Evolutionary conservation across 2,113 vertebrate genomes (phyloP).

Genomic region (Oreochromis niloticus): DNA sequence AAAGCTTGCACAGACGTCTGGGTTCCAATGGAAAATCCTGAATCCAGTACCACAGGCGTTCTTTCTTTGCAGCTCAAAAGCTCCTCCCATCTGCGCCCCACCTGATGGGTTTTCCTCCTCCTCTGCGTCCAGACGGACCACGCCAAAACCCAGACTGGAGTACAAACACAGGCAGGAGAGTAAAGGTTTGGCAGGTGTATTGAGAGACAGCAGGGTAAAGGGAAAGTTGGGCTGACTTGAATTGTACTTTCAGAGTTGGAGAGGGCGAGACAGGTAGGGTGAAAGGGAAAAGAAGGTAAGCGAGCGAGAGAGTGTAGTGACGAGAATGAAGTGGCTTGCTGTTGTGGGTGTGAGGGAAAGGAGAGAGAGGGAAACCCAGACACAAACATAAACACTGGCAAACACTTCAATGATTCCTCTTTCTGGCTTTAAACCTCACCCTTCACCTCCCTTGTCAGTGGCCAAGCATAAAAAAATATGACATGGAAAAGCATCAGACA

Average conservation of each 20-base stretch:
- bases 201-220: slow-evolving; percentile 4
- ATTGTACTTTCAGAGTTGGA: slow-evolving; percentile 2
- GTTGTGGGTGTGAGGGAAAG: slow-evolving; percentile 45
- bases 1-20: slow-evolving; percentile 63
- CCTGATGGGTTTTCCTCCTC: slow-evolving; percentile 57
- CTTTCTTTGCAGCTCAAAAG: slow-evolving; percentile 28
- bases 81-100: slow-evolving; percentile 45
- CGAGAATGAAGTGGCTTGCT: slow-evolving; percentile 32
- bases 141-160: slow-evolving; percentile 50
- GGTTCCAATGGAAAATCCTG: slow-evolving; percentile 54
- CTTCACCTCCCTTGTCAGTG: neutral
- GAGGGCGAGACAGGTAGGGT: neutral
- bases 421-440: slow-evolving; percentile 17
- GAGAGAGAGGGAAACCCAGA: slow-evolving; percentile 55
- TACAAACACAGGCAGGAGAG: slow-evolving; percentile 47
- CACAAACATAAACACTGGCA: slow-evolving; percentile 71
- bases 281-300: neutral
- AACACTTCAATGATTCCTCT: slow-evolving; percentile 60
- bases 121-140: slow-evolving; percentile 40
- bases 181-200: slow-evolving; percentile 54
- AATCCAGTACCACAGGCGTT: slow-evolving; percentile 26
- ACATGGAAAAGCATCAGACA: slow-evolving; percentile 51
- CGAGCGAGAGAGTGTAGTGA: neutral
- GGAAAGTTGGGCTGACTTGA: slow-evolving; percentile 1
- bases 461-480: slow-evolving; percentile 54